Evolutionary conservation across 2,797 vertebrate species (phyloP).

Genomic region (Anolis apletophallus): DNA sequence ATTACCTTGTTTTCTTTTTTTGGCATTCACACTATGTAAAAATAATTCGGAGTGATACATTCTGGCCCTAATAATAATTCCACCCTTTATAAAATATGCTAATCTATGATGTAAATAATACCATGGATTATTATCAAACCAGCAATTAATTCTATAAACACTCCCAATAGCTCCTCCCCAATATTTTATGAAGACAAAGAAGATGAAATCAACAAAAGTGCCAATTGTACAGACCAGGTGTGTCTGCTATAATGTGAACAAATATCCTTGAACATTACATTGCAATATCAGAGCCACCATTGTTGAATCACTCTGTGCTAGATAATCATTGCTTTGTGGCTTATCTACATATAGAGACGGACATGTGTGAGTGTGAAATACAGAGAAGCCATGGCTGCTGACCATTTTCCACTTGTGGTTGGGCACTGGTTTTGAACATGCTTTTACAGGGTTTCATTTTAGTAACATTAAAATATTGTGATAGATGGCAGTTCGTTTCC

Average conservation of each 20-base stretch:
- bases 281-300: neutral
- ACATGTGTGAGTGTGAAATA: neutral
- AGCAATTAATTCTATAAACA: slow-evolving; percentile 2
- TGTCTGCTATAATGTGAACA: slow-evolving; percentile 19
- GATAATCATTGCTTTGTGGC: slow-evolving; percentile 8
- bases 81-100: neutral
- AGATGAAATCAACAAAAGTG: neutral
- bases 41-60: neutral
- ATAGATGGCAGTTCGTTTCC: slow-evolving; percentile 71
- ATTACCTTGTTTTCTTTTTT: neutral
- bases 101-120: neutral
- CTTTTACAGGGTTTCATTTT: slow-evolving; percentile 52
- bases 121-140: neutral
- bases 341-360: slow-evolving; percentile 14
- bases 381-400: slow-evolving; percentile 26
- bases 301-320: neutral
- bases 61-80: slow-evolving; percentile 19
- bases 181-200: slow-evolving; percentile 22
- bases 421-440: slow-evolving; percentile 42
- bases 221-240: neutral
- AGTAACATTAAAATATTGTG: slow-evolving; percentile 75
- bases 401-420: slow-evolving; percentile 1
- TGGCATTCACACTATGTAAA: neutral
- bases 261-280: neutral
- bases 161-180: neutral